Evolutionary conservation across 2,113 vertebrate genomes (phyloP), one percentile per base, ranked within the genome.

Genomic region (Andinoacara biseriatus): DNA sequence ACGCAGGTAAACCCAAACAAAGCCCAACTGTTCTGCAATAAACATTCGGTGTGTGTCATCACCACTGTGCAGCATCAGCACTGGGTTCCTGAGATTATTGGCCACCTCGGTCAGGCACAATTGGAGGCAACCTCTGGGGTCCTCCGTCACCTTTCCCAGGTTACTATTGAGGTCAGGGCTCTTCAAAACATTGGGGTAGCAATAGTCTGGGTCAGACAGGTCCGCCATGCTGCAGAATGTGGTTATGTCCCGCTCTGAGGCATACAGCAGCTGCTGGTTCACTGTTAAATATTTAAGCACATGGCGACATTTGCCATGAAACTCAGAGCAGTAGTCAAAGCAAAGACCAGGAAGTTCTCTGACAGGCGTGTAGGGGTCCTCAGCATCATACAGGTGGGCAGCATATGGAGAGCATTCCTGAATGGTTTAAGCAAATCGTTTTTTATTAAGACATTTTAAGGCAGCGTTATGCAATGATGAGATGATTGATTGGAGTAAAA

Each of bases 331-430:
- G 86, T 96, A 97, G 82, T 91, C 86, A 5, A 90, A 95, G 84
- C 97, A 98, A 58, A 98, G 95, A 14, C 96, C 96, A 0, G 96
- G 96, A 1, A 98, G 89, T 46, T 94, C 95, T 76, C 96, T 93
- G 65, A 97, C 93, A 0, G 95, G 96, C 0, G 95, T 97, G 83
- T 49, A 88, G 0, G 95, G 95, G 79, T 97, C 96, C 87, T 98
- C 96, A 0, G 96, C 96, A 1, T 96, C 96, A 0, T 92, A 97
- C 14, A 97, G 93, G 83, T 97, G 97, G 11, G 97, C 97, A 0
- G 97, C 96, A 0, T 96, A 97, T 0, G 96, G 97, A 11, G 96
- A 98, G 82, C 97, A 97, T 89, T 97, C 97, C 97, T 97, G 85
- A 2, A 78, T 54, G 31, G 67, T 9, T 18, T 11, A 80, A 61